A percentile compares a stretch with the other conserved stretches of the same genome.
Evolutionary conservation across 2,113 vertebrate genomes (phyloP).

Genomic region (Echinops telfairi): DNA sequence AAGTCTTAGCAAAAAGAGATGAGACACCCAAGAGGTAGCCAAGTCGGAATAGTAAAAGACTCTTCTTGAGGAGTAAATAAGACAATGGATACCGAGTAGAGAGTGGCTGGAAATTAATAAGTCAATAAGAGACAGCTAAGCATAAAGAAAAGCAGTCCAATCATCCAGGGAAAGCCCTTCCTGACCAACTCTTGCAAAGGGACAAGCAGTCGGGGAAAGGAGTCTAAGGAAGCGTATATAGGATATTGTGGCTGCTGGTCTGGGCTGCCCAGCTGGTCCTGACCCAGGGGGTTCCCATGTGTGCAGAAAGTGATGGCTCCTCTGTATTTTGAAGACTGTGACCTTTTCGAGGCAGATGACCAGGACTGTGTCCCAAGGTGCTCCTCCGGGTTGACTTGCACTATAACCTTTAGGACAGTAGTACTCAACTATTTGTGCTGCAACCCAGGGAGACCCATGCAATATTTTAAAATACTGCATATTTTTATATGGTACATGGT

Average conservation of each 20-base stretch:
- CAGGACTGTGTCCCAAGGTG: background rate
- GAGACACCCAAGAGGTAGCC: background rate
- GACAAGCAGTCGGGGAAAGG: background rate
- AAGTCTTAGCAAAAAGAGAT: slow-evolving; percentile 20
- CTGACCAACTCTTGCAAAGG: background rate
- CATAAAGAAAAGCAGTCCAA: background rate
- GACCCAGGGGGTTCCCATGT: background rate
- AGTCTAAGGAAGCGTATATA: background rate
- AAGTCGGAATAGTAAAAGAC: background rate
- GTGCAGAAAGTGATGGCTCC: background rate
- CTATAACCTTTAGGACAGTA: background rate
- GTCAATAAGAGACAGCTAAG: background rate
- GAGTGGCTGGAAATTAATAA: background rate
- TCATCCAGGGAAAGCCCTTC: background rate
- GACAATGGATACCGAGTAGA: background rate
- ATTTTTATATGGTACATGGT: background rate
- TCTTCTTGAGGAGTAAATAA: background rate
- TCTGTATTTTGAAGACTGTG: background rate
- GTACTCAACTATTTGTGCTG: background rate
- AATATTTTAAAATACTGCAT: no score
- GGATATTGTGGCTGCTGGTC: background rate
- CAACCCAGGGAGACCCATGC: background rate
- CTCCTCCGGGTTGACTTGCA: background rate
- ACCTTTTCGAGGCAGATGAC: background rate
- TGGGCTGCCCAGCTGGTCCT: background rate